Conservation (phyloP, 2,113 vertebrate genomes). For the Sardina pilchardus region DNA sequence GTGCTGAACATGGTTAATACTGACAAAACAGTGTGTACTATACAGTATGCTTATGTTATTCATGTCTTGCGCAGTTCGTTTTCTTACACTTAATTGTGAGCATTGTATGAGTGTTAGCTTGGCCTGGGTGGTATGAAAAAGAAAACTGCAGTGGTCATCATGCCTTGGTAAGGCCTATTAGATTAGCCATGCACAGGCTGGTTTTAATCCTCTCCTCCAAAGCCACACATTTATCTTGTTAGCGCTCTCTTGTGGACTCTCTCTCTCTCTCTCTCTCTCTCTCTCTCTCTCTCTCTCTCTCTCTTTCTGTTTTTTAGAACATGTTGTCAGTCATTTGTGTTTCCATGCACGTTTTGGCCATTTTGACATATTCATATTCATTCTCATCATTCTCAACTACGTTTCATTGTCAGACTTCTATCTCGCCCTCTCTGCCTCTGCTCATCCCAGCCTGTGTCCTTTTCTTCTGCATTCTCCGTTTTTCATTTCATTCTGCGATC, state of each 20-base stretch:
- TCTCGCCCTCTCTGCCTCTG: neutral
- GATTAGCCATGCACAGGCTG: slow-evolving; percentile 69
- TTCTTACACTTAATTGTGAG: neutral
- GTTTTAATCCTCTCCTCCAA: slow-evolving; percentile 76
- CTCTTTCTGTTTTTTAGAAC: neutral
- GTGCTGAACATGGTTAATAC: neutral
- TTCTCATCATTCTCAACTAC: neutral
- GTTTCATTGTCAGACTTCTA: neutral
- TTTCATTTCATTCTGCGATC: neutral
- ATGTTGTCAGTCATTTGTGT: neutral
- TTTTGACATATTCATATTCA: neutral
- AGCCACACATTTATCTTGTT: slow-evolving; percentile 77
- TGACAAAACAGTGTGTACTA: neutral
- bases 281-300: neutral
- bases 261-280: neutral
- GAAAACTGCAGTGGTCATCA: slow-evolving; percentile 58
- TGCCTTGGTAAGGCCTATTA: slow-evolving; percentile 53
- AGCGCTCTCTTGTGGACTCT: slow-evolving; percentile 49
- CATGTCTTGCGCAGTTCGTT: neutral
- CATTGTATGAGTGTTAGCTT: neutral
- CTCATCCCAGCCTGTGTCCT: neutral
- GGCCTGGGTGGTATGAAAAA: slow-evolving; percentile 25
- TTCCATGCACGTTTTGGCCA: neutral
- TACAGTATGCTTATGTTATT: too few relatives aligned
- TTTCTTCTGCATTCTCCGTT: neutral